Conservation (phyloP, 2,113 vertebrate genomes). For the Phaethornis superciliosus region DNA sequence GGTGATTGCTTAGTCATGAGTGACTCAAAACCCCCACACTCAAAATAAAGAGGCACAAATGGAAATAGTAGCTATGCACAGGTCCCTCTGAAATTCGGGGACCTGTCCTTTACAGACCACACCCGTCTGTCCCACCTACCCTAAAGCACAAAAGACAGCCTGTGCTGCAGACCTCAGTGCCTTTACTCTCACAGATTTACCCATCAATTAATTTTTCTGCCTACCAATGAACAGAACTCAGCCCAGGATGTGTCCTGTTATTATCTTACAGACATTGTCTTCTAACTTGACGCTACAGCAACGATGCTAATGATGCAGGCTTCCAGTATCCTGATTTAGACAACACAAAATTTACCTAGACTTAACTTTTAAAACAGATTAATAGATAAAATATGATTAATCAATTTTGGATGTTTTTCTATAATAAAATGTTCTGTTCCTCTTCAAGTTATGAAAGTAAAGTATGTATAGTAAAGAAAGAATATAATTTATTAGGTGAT, state of each 20-base stretch:
- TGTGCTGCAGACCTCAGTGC: background rate
- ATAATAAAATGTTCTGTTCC: background rate
- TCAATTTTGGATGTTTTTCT: background rate
- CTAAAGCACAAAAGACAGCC: background rate
- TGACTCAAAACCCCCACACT: accelerated
- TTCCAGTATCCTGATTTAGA: background rate
- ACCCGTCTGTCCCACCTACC: background rate
- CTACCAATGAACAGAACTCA: background rate
- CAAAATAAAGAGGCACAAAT: background rate
- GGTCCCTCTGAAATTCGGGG: background rate
- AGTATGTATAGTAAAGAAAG: background rate
- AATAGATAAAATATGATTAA: background rate
- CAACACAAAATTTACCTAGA: background rate
- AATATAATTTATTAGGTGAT: background rate
- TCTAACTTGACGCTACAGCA: background rate
- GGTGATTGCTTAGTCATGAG: background rate
- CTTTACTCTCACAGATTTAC: background rate
- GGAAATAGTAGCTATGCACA: background rate
- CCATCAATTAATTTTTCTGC: background rate
- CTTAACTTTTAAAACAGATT: background rate
- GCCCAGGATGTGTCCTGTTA: background rate
- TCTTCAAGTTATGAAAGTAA: background rate
- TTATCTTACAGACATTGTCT: background rate
- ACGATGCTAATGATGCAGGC: background rate
- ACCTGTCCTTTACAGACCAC: background rate